Percentiles rank a stretch among this genome's conserved stretches.
These are phyloP conservation scores for Cuniculus paca DNA, from an alignment of 2,797 vertebrate species.

Conservation along the genomic window DNA sequence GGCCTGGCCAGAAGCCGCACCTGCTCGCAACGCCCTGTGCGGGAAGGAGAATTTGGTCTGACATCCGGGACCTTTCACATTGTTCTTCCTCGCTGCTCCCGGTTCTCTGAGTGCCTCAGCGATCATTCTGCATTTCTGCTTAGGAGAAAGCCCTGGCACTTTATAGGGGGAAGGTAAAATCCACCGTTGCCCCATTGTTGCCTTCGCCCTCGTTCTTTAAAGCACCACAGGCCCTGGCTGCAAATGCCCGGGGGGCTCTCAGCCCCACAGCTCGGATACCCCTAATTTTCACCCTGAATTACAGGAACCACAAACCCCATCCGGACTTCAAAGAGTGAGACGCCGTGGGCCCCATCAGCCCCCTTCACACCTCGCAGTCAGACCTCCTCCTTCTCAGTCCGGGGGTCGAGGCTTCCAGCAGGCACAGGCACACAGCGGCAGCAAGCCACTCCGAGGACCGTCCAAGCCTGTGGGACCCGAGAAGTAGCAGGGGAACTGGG, in stretches of 20 bases:
- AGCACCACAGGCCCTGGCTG: not conserved
- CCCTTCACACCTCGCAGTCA: not conserved
- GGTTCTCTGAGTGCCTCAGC: not conserved
- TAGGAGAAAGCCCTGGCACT: not conserved
- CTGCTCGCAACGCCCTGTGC: not conserved
- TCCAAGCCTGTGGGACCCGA: not conserved
- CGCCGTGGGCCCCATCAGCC: not conserved
- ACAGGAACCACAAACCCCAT: not conserved
- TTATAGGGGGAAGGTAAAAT: not conserved
- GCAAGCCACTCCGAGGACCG: no score
- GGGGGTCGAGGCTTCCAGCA: not conserved
- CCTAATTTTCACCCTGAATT: constrained; percentile 52
- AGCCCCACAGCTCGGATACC: not conserved
- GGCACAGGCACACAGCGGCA: not conserved
- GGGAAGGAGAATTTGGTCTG: not conserved
- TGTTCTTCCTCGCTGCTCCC: not conserved
- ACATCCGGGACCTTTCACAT: not conserved
- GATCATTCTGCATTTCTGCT: not conserved
- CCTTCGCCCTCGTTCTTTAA: not conserved
- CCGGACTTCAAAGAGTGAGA: constrained; percentile 21
- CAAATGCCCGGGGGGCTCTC: not conserved
- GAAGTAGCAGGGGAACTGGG: not conserved
- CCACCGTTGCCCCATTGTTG: not conserved
- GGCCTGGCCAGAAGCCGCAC: not conserved
- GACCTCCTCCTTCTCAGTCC: not conserved